These are phyloP conservation scores for Brachionus sp. DNA, from an alignment of 1,140 invertebrate genomes.

Conservation along the genomic window DNA sequence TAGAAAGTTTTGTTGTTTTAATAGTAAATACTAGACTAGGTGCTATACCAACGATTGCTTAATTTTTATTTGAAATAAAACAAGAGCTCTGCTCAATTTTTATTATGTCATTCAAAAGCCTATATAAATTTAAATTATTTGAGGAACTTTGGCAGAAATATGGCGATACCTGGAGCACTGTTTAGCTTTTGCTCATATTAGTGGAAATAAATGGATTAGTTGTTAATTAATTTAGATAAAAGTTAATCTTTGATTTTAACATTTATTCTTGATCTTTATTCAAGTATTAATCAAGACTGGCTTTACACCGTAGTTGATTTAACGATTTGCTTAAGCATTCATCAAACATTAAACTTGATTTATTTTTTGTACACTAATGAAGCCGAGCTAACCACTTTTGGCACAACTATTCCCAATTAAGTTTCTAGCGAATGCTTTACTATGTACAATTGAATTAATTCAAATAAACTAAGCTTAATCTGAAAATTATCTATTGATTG, in stretches of 20 bases:
- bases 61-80: not conserved
- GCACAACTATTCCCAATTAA: not conserved
- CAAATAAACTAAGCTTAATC: too few relatives aligned
- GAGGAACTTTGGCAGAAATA: not conserved
- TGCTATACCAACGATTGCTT: not conserved
- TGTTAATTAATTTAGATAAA: not conserved
- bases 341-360: not conserved
- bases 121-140: not conserved
- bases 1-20: not conserved
- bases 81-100: not conserved
- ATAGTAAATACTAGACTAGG: not conserved
- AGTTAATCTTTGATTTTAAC: conserved; percentile 9
- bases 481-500: too few relatives aligned
- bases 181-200: not conserved
- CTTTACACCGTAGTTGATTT: not conserved
- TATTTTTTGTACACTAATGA: not conserved
- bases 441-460: too few relatives aligned
- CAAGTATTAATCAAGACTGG: not conserved
- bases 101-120: not conserved
- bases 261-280: conserved; percentile 8
- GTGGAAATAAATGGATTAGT: not conserved
- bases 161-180: not conserved
- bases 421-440: not conserved
- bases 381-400: not conserved
- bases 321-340: not conserved